Percentiles rank a stretch among this genome's conserved stretches.
Conservation (phyloP, 1,140 invertebrate genomes). For the Diorhabda carinulata region DNA sequence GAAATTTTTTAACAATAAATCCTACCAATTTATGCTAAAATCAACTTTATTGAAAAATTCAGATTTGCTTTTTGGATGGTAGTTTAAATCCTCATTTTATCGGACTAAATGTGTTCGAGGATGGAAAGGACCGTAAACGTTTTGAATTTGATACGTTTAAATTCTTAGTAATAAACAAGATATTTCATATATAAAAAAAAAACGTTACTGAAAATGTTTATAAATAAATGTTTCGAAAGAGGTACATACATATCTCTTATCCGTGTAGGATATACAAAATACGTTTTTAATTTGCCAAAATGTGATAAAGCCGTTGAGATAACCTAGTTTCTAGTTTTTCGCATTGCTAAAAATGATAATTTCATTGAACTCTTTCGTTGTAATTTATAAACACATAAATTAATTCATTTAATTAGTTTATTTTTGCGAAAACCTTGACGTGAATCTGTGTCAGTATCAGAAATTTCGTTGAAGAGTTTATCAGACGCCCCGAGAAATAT, state of each 20-base stretch:
- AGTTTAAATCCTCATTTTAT: no score
- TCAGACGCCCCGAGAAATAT: no score
- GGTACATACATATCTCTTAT: not conserved
- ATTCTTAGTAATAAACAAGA: no score
- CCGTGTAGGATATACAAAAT: not conserved
- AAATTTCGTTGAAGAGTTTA: no score
- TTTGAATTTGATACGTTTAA: no score
- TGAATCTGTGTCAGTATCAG: not conserved
- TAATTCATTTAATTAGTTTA: not conserved
- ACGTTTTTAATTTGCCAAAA: not conserved
- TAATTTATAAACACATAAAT: not conserved
- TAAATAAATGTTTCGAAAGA: not conserved
- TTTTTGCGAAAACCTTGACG: not conserved
- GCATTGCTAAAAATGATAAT: not conserved
- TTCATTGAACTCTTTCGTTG: not conserved
- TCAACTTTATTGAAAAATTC: no score
- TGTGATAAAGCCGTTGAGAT: not conserved
- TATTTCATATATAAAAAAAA: no score
- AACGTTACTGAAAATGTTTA: not conserved
- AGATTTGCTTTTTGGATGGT: no score
- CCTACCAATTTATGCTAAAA: no score
- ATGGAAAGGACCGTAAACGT: no score
- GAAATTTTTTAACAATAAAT: no score
- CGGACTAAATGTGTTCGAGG: no score
- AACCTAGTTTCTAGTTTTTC: not conserved